Conservation (phyloP, 1,140 invertebrate genomes). For the Pararge aegeria region DNA sequence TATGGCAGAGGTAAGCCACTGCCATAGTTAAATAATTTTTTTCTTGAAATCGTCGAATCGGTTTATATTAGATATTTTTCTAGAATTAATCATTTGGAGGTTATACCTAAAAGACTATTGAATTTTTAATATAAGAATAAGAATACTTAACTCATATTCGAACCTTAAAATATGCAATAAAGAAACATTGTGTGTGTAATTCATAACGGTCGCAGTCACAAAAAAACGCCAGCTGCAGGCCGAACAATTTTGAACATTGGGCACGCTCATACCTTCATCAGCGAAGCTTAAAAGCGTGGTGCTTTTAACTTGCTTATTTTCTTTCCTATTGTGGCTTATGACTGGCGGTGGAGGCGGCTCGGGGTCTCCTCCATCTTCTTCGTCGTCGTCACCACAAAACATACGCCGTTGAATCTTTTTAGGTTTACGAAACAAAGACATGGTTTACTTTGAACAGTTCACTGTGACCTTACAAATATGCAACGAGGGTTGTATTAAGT, state of each 20-base stretch:
- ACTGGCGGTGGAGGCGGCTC: conserved; percentile 62
- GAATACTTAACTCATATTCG: too few species aligned
- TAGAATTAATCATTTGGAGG: too few species aligned
- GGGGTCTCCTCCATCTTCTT: conserved; percentile 83
- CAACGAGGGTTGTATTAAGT: neutral
- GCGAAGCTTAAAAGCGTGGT: conserved; percentile 90
- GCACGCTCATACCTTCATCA: conserved; percentile 83
- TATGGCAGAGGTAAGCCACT: too few species aligned
- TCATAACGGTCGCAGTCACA: too few species aligned
- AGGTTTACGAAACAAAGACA: conserved; percentile 94
- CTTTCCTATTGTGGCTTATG: conserved; percentile 65
- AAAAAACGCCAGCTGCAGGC: neutral
- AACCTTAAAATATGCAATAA: too few species aligned
- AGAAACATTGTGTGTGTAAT: too few species aligned
- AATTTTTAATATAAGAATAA: too few species aligned
- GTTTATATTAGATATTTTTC: too few species aligned
- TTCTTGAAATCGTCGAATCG: too few species aligned
- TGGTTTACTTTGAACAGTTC: conserved; percentile 45
- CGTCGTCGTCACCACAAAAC: conserved; percentile 87
- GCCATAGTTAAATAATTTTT: too few species aligned
- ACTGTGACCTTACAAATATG: neutral
- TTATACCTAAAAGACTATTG: too few species aligned
- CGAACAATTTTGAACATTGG: neutral
- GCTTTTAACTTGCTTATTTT: conserved; percentile 78
- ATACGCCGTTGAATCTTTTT: conserved; percentile 90